Evolutionary conservation across 2,113 vertebrate genomes (phyloP), one percentile per base, ranked within the genome.

Genomic region (Crotalus tigris): DNA sequence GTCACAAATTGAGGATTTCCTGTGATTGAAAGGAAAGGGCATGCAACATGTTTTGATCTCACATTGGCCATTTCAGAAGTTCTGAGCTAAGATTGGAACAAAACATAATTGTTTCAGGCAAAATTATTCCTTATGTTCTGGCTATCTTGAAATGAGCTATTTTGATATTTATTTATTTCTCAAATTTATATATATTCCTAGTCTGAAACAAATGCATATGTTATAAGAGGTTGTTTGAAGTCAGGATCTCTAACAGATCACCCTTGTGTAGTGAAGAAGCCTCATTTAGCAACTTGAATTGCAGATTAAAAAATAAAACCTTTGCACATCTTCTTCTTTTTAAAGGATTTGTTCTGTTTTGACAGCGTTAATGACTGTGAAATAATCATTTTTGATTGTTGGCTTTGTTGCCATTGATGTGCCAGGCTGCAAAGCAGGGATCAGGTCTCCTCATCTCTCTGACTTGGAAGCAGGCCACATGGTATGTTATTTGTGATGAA

Each of bases 291-390:
- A 57, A 44, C 11, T 4, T 55, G 64, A 91, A 44, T 85, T 53
- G 59, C 33, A 26, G 53, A 53, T 55, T 12, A 81, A 54, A 57
- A 61, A 61, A 17, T 1, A 3, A 19, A 75, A 33, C 69, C 69
- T 75, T 75, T 8, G 69, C 29, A 17, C n/a, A 95, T 95, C 95
- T 96, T 92, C 93, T n/a, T 96, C 93, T 96, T 39, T 95, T 93
- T 92, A 19, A 91, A 93, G 94, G 95, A 94, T 96, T 96, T 96
- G 54, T 95, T 96, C 88, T 91, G 94, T 94, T 96, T 93, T 94
- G 95, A 93, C 92, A 92, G 95, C 75, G 94, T 96, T 96, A 96
- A 64, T 53, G 87, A 53, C 89, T 58, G 39, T 85, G 88, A 85
- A 92, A 85, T 87, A 94, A 94, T 95, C 95, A 89, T 88, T 94